Evolutionary conservation across 2,797 vertebrate species (phyloP).

Genomic region (Rhadinocentrus ornatus): DNA sequence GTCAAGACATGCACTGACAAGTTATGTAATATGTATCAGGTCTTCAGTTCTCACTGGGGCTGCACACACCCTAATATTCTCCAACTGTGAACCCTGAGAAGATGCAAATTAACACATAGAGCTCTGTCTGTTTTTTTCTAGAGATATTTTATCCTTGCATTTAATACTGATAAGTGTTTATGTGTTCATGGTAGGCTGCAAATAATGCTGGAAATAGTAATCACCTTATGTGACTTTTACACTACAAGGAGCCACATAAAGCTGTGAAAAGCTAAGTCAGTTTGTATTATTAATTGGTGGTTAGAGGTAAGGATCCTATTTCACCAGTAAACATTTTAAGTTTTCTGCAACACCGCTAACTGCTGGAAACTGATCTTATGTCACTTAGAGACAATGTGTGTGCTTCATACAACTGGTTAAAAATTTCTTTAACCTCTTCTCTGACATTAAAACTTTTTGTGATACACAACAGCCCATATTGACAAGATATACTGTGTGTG

Average conservation of each 20-base stretch:
- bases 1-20: constrained; percentile 35
- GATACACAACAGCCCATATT: neutral
- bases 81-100: constrained; percentile 8
- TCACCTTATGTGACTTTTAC: constrained; percentile 35
- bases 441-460: constrained; percentile 1
- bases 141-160: neutral
- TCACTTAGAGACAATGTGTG: neutral
- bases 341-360: constrained; percentile 12
- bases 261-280: constrained; percentile 31
- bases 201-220: constrained; percentile 18
- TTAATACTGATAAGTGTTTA: constrained; percentile 8
- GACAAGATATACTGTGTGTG: neutral
- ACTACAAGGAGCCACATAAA: constrained; percentile 25
- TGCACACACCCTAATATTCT: neutral
- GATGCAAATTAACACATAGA: constrained; percentile 27
- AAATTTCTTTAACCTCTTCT: constrained; percentile 10
- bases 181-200: constrained; percentile 13
- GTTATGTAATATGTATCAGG: constrained; percentile 49
- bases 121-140: constrained; percentile 10
- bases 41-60: neutral
- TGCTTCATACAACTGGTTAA: neutral
- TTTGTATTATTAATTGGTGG: constrained; percentile 62
- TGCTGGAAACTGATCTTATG: constrained; percentile 1
- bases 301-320: constrained; percentile 34
- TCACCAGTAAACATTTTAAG: constrained; percentile 33